Conservation (phyloP, 2,113 vertebrate genomes). For the Pantherophis guttatus region DNA sequence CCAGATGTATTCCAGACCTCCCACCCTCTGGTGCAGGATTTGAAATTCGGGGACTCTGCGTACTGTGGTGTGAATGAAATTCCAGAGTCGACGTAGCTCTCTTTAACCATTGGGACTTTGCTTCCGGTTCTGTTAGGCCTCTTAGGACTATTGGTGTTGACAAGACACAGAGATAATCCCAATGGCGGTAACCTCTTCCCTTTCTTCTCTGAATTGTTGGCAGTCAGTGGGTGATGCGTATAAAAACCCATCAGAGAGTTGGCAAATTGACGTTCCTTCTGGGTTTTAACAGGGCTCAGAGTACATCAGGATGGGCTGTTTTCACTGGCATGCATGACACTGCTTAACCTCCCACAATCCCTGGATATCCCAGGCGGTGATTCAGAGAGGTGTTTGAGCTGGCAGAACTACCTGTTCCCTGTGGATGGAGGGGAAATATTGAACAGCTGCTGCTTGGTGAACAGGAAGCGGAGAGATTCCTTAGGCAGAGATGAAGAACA, state of each 20-base stretch:
- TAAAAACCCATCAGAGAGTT: slow-evolving; percentile 35
- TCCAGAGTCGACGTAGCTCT: not conserved
- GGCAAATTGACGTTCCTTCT: not conserved
- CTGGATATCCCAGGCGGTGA: slow-evolving; percentile 27
- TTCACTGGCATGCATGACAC: not conserved
- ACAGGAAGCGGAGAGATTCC: slow-evolving; percentile 24
- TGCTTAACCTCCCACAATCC: not conserved
- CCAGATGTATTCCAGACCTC: not conserved
- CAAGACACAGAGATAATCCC: not conserved
- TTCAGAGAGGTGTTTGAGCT: slow-evolving; percentile 37
- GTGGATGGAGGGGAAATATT: slow-evolving; percentile 40
- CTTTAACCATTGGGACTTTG: not conserved
- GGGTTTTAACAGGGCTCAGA: slow-evolving; percentile 42
- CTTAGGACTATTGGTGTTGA: not conserved
- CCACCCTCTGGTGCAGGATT: not conserved
- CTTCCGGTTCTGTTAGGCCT: not conserved
- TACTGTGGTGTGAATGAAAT: not conserved
- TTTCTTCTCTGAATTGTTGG: slow-evolving; percentile 20
- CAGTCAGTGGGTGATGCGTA: slow-evolving; percentile 30
- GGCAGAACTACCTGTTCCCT: slow-evolving; percentile 25
- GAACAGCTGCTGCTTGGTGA: slow-evolving; percentile 29
- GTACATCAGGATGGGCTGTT: slow-evolving; percentile 35
- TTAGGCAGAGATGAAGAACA: slow-evolving; percentile 5
- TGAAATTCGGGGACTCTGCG: not conserved
- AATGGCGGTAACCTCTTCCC: not conserved